Evolutionary conservation across 2,113 vertebrate species (phyloP).

Genomic region (Columba livia): DNA sequence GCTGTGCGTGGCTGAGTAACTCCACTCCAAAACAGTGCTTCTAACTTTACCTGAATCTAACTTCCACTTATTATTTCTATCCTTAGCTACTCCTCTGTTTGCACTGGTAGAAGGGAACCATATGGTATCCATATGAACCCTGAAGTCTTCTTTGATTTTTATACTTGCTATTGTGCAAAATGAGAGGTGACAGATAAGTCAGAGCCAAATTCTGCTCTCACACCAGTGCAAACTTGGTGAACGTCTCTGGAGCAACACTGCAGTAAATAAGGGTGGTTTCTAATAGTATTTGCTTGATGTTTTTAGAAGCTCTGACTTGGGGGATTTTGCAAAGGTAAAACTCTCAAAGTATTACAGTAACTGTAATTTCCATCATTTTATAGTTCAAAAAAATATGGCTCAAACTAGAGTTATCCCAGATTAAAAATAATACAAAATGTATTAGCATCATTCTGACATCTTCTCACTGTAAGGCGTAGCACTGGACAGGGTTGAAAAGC

Average conservation of each 20-base stretch:
- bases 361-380: not conserved
- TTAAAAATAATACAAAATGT: not conserved
- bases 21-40: not conserved
- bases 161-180: conserved; percentile 37
- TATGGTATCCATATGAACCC: conserved; percentile 43
- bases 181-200: conserved; percentile 50
- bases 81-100: not conserved
- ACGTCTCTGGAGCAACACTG: not conserved
- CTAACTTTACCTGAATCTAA: not conserved
- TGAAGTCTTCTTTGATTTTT: conserved; percentile 37
- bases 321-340: not conserved
- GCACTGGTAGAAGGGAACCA: not conserved
- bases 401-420: not conserved
- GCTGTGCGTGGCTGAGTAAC: not conserved
- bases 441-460: not conserved
- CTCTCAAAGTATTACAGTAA: not conserved
- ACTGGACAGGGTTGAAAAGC: not conserved
- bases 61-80: not conserved
- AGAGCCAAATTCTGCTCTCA: conserved; percentile 44
- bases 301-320: not conserved
- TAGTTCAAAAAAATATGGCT: not conserved
- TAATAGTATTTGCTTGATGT: not conserved
- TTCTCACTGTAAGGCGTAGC: not conserved
- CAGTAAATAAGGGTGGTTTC: not conserved
- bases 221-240: not conserved